Evolutionary conservation across 2,113 vertebrate genomes (phyloP).

Genomic region (Ageneiosus marmoratus): DNA sequence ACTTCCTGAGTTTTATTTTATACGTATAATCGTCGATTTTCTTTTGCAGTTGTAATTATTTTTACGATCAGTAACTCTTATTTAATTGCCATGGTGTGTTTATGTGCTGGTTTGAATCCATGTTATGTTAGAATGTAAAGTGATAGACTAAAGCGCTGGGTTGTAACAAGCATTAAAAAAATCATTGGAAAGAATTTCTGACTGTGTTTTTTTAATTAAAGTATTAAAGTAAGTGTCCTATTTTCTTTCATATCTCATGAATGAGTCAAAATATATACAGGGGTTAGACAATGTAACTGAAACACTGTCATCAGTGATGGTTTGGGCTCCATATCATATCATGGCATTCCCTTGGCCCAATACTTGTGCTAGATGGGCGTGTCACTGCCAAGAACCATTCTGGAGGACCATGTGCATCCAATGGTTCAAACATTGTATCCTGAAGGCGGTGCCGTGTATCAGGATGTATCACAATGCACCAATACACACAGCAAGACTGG

Average conservation of each 20-base stretch:
- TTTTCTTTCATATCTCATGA: neutral
- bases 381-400: too few species aligned
- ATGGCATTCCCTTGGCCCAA: too few species aligned
- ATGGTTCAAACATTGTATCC: too few species aligned
- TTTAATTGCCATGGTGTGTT: slow-evolving; percentile 67
- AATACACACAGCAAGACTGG: too few species aligned
- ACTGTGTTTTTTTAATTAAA: neutral
- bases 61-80: slow-evolving; percentile 65
- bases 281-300: too few species aligned
- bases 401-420: too few species aligned
- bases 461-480: too few species aligned
- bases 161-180: slow-evolving; percentile 78
- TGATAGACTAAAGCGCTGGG: slow-evolving; percentile 66
- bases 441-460: too few species aligned
- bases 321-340: too few species aligned
- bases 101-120: slow-evolving; percentile 67
- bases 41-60: slow-evolving; percentile 63
- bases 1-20: slow-evolving; percentile 54
- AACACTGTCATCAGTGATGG: too few species aligned
- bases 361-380: too few species aligned
- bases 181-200: slow-evolving; percentile 60
- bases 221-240: neutral
- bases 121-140: slow-evolving; percentile 72
- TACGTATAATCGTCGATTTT: slow-evolving; percentile 54
- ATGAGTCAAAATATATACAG: too few species aligned